A percentile compares a stretch with the other conserved stretches of the same genome.
These are phyloP conservation scores for Phalloptychus januarius DNA, from an alignment of 2,797 vertebrate species.

Conservation along the genomic window DNA sequence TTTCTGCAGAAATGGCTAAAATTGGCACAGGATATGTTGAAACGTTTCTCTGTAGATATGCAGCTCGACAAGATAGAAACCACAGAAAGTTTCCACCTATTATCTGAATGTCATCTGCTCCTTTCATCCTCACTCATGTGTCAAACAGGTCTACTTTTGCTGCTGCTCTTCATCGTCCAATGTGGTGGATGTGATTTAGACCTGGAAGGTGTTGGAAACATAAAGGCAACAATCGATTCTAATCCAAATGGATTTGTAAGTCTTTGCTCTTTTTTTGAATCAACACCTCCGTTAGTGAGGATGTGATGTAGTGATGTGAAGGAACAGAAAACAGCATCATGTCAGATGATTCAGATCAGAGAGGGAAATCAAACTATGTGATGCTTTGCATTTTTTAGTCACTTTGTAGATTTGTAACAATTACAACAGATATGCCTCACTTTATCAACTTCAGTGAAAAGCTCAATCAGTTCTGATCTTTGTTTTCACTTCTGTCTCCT, in stretches of 20 bases:
- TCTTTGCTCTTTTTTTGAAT: neutral
- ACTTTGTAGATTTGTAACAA: neutral
- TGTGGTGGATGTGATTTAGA: slow-evolving; percentile 78
- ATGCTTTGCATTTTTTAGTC: neutral
- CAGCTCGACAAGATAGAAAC: slow-evolving; percentile 49
- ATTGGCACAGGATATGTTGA: slow-evolving; percentile 64
- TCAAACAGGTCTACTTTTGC: slow-evolving; percentile 77
- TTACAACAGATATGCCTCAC: neutral
- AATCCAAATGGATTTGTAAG: slow-evolving; percentile 82
- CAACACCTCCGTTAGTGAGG: neutral
- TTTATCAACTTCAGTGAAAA: neutral
- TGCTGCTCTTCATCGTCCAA: slow-evolving; percentile 78
- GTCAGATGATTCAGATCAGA: neutral
- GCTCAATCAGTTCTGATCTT: slow-evolving; percentile 10
- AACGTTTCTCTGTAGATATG: slow-evolving; percentile 41
- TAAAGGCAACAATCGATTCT: slow-evolving; percentile 69
- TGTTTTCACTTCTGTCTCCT: slow-evolving; percentile 15
- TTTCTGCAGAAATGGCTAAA: slow-evolving; percentile 31
- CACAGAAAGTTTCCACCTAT: slow-evolving; percentile 73
- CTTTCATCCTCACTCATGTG: slow-evolving; percentile 36
- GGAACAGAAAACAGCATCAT: neutral
- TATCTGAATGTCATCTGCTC: slow-evolving; percentile 46
- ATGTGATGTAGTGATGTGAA: neutral
- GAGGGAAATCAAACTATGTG: neutral
- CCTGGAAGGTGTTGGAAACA: slow-evolving; percentile 63